Percentiles rank a stretch among this genome's conserved stretches.
phyloP scores from a whole-genome alignment of 1,140 invertebrate genomes.

The Aporrectodea caliginosa region DNA sequence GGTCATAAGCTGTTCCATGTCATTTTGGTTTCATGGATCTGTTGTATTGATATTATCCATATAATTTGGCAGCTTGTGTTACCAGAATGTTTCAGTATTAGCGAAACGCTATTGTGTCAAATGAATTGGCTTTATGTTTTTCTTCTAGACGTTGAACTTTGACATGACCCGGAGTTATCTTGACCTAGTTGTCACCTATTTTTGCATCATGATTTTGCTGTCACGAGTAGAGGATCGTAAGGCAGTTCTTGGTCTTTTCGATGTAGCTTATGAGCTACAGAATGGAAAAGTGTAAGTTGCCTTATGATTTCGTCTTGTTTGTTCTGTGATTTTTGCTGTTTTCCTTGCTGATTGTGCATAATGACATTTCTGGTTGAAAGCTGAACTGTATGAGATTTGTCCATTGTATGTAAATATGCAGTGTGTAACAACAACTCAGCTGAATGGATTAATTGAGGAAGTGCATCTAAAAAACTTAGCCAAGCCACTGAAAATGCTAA shows the following conservation, averaged over 20 bases:
- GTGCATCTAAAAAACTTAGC: too few species aligned
- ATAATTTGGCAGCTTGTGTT: background rate
- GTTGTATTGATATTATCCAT: too few species aligned
- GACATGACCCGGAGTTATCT: conserved; percentile 94
- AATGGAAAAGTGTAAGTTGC: conserved; percentile 69
- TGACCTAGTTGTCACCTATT: conserved; percentile 88
- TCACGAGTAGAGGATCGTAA: conserved; percentile 96
- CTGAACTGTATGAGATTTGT: too few species aligned
- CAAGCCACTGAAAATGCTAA: too few species aligned
- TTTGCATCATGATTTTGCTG: conserved; percentile 90
- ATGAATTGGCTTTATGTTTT: conserved; percentile 35
- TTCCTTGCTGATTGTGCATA: too few species aligned
- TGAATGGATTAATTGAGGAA: too few species aligned
- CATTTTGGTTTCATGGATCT: background rate
- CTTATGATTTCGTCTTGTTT: background rate
- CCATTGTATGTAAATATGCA: too few species aligned
- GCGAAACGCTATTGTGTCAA: background rate
- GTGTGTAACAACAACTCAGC: too few species aligned
- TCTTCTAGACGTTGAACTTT: conserved; percentile 77
- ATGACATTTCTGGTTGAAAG: too few species aligned
- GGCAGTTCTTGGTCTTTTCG: conserved; percentile 92
- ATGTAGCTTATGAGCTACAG: conserved; percentile 94
- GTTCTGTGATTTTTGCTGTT: conserved; percentile 13
- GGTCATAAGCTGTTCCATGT: background rate
- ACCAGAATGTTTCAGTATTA: background rate